Base-by-base conservation (phyloP, 2,797 vertebrate genomes). In the Morelia viridis region DNA sequence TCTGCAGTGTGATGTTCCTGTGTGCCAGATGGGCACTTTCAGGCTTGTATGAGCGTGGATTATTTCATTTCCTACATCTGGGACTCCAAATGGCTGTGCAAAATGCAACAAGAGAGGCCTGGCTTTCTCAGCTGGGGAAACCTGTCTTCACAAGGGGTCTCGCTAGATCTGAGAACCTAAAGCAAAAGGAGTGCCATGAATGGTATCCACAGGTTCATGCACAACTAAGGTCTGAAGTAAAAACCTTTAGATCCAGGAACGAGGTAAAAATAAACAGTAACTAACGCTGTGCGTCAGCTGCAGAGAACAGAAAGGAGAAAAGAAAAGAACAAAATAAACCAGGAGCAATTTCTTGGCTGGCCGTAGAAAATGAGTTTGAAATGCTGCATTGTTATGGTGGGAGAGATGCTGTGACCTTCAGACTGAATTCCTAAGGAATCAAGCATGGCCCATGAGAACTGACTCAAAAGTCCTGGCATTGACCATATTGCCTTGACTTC, bases 11-110 rank as follows among this genome's bases (percentile, higher is more conserved):
- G 98, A 98, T 98, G 97, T 98, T 98, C 96, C 97, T 97, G 94
- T 94, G 97, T 97, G 97, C 98, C 98, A 99, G 98, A 99, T 99
- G 98, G 98, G 98, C 98, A 98, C 98, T 98, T 98, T 98, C 97
- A 98, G 98, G 98, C 98, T 97, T 97, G 97, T 98, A 96, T 97
- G 97, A 98, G 98, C 96, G 93, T 98, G 98, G 98, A 99, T 99
- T 99, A 99, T 98, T 98, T 98, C 97, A 98, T 98, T 97, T 98
- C 97, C 98, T 98, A 98, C 99, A 99, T 98, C 99, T 99, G 98
- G 98, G 98, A 97, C 98, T 99, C 98, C 98, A 99, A 98, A 98
- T 98, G 98, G 98, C 97, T 97, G 96, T 96, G 97, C 98, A 98
- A 98, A 98, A 98, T 97, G 98, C 95, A 95, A 97, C 96, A 95